phyloP scores from a whole-genome alignment of 2,888 invertebrate genomes.

The Rhogogaster chlorosoma region DNA sequence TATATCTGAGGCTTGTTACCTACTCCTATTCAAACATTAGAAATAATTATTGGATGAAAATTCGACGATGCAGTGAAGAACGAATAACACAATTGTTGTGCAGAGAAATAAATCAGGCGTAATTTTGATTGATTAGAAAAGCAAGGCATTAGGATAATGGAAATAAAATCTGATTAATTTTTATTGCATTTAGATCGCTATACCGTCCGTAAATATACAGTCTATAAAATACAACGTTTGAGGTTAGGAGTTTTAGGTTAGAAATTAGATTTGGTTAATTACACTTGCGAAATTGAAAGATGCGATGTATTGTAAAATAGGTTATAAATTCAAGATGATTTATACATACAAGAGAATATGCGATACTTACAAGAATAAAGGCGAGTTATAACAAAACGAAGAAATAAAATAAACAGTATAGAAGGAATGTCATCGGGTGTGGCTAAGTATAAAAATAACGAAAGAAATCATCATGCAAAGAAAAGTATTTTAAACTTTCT shows the following conservation, averaged over 20 bases:
- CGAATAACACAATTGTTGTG: not conserved
- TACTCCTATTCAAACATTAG: not conserved
- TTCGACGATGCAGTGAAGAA: not conserved
- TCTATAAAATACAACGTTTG: not conserved
- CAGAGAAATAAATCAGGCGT: not conserved
- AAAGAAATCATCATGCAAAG: not conserved
- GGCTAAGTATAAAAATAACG: conserved; percentile 11
- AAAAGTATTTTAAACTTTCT: not conserved
- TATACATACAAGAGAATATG: not conserved
- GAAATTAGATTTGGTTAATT: not conserved
- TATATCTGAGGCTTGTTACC: not conserved
- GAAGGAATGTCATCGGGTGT: conserved; percentile 6
- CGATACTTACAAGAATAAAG: conserved; percentile 4
- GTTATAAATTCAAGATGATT: not conserved
- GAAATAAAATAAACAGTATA: not conserved
- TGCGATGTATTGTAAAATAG: not conserved
- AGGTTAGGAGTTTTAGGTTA: conserved; percentile 6
- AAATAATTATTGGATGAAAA: not conserved
- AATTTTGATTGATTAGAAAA: not conserved
- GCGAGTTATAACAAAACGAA: not conserved
- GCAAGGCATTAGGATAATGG: not conserved
- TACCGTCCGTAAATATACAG: not conserved
- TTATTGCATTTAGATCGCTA: not conserved
- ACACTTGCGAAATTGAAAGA: not conserved
- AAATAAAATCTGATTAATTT: not conserved